A percentile compares a stretch with the other conserved stretches of the same genome.
These are phyloP conservation scores for Dendrocincla tyrannina DNA, from an alignment of 2,797 vertebrate genomes.

Conservation along the genomic window DNA sequence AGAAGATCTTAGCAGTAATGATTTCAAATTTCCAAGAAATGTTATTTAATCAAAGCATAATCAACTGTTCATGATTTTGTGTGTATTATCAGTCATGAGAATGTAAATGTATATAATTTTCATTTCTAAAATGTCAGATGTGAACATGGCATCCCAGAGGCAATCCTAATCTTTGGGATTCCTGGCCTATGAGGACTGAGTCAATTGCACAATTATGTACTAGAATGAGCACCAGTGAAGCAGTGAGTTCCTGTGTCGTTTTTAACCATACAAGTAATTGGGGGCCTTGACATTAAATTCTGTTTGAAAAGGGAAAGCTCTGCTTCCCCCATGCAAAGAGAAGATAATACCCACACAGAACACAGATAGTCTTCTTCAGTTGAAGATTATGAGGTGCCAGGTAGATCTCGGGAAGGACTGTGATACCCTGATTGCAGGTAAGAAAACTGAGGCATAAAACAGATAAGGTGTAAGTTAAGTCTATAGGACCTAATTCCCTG, in stretches of 20 bases:
- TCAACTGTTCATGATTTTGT: not conserved
- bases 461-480: not conserved
- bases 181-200: not conserved
- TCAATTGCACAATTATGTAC: conserved; percentile 2
- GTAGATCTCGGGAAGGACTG: not conserved
- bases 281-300: not conserved
- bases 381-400: not conserved
- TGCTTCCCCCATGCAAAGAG: not conserved
- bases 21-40: not conserved
- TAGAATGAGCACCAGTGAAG: conserved; percentile 1
- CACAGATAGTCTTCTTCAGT: not conserved
- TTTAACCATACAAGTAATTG: conserved; percentile 17
- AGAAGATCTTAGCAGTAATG: conserved; percentile 2
- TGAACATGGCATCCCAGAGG: not conserved
- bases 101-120: not conserved
- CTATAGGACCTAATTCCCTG: not conserved
- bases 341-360: not conserved
- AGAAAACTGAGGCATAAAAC: not conserved
- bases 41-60: not conserved
- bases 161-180: not conserved
- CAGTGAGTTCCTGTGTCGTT: not conserved
- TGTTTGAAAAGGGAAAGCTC: not conserved
- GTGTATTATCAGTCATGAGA: not conserved
- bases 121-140: conserved; percentile 1
- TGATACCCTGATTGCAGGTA: not conserved